Conservation (phyloP, 2,888 invertebrate genomes). For the Diarsia dahlii region DNA sequence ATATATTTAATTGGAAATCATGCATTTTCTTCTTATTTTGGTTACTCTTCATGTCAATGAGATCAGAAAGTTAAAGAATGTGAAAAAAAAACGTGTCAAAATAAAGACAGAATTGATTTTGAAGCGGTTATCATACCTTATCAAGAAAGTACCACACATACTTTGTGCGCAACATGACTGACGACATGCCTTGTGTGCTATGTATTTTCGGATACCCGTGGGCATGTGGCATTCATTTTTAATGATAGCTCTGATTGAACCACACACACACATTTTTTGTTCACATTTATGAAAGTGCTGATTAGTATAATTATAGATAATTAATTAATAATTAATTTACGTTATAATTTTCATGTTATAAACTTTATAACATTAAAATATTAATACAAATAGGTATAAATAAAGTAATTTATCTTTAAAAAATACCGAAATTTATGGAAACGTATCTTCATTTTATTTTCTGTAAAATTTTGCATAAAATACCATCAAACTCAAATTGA, state of each 20-base stretch:
- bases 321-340: too few species aligned
- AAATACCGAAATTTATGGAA: neutral
- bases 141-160: neutral
- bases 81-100: neutral
- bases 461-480: neutral
- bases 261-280: neutral
- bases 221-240: neutral
- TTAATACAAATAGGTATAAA: too few species aligned
- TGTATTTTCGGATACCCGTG: neutral
- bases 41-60: neutral
- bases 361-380: too few species aligned
- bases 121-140: neutral
- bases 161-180: too few species aligned
- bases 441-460: slow-evolving; percentile 1
- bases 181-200: too few species aligned
- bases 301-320: slow-evolving; percentile 29
- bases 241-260: neutral
- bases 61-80: neutral
- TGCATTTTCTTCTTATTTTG: neutral
- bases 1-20: neutral
- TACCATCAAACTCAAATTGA: slow-evolving; percentile 24
- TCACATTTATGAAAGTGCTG: slow-evolving; percentile 13
- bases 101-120: neutral
- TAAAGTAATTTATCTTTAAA: neutral
- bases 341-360: too few species aligned